Evolutionary conservation across 2,113 vertebrate genomes (phyloP).

Genomic region (Vicugna pacos): DNA sequence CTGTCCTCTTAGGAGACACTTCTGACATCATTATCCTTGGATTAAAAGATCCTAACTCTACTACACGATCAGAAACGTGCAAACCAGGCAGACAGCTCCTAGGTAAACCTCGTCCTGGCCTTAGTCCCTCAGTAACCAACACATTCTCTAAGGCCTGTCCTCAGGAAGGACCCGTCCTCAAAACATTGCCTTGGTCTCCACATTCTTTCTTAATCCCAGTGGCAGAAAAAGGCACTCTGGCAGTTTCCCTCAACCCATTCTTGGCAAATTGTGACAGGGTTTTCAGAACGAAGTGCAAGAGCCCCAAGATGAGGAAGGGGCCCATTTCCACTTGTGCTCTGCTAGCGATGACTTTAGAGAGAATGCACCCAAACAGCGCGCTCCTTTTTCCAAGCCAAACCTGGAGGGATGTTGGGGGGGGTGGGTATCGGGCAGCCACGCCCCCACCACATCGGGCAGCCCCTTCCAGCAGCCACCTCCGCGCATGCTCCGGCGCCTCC

Average conservation of each 20-base stretch:
- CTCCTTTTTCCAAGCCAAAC: slow-evolving; percentile 60
- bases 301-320: not conserved
- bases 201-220: slow-evolving; percentile 14
- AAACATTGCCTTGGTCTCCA: not conserved
- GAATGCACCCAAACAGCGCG: slow-evolving; percentile 13
- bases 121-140: slow-evolving; percentile 30
- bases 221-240: slow-evolving; percentile 44
- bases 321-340: not conserved
- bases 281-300: slow-evolving; percentile 42
- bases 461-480: slow-evolving; percentile 73
- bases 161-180: not conserved
- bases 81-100: slow-evolving; percentile 8
- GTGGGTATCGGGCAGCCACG: slow-evolving; percentile 71
- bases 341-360: not conserved
- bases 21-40: slow-evolving; percentile 20
- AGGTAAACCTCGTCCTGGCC: not conserved
- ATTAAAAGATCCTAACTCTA: slow-evolving; percentile 58
- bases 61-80: slow-evolving; percentile 19
- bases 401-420: not conserved
- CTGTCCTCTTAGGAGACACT: slow-evolving; percentile 20
- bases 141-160: slow-evolving; percentile 49
- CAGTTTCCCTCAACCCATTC: slow-evolving; percentile 48
- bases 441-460: slow-evolving; percentile 76
- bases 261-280: slow-evolving; percentile 54
- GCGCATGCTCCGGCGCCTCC: slow-evolving; percentile 78